Base-by-base conservation (phyloP, 2,888 invertebrate genomes). In the Micoletzkya japonica region DNA sequence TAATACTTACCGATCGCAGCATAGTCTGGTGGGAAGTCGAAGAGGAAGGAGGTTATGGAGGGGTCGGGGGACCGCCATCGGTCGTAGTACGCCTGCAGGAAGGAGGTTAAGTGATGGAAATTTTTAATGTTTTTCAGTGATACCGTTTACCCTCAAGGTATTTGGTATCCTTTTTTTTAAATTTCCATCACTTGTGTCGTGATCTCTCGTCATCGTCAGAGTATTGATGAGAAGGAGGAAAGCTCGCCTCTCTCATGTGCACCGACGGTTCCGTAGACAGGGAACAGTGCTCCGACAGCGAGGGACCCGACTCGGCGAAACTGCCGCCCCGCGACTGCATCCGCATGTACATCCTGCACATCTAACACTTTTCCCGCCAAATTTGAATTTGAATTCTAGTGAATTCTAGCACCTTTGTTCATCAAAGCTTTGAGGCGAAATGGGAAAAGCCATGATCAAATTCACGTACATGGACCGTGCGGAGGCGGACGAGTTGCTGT, bases 201-300 rank as follows among this genome's bases (percentile, higher is more conserved):
- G 24, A 52, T n/a, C 6, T 24, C n/a, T 24, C 24, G 39, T 39
- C 17, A 10, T 39, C 39, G 7, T 6, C 17, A 39, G 39, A 14
- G 14, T n/a, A n/a, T n/a, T 6, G 52, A 52, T 14, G 52, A 52
- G 24, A 52, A 24, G 10, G 4, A 3, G 1, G 3, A 28, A 17
- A 32, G 37, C 60, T 49, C 4, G 72, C 74, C 64, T 78, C 74
- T 74, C 78, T 71, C 72, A 77, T 71, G 73, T 81, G 77, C 66
- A 83, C 81, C 2, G 82, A 82, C 32, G 83, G 82, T 71, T 82
- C 78, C 3, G 84, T 84, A 14, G 81, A 81, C 7, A 82, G 73
- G 52, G 81, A 81, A 70, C 84, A 82, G 68, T 80, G 81, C 68
- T 79, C 75, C 34, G 84, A 82, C 17, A 82, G 75, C 26, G 76